Base-by-base conservation (phyloP, 2,888 invertebrate genomes). In the Habroteleia sp. region DNA sequence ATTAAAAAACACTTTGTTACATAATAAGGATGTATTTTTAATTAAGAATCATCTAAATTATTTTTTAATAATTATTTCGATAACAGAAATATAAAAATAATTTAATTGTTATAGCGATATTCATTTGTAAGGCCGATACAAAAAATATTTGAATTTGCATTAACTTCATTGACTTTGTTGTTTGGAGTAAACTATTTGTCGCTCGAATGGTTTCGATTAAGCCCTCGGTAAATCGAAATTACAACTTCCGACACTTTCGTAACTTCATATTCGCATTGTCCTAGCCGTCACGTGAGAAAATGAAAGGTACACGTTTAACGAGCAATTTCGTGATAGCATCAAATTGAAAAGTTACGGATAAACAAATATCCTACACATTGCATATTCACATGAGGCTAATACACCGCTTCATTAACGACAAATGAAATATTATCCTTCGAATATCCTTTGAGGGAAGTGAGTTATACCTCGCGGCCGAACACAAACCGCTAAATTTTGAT, bases 231-330 rank as follows among this genome's bases (percentile, higher is more conserved):
- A 44, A 58, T 73, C 46, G 52, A 60, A 60, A 46, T 46, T 66
- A 60, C 39, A 66, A 66, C 66, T 73, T 66, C 52, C 65, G 52
- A 54, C 65, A 46, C 46, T 66, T 66, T 44, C 46, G 54, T 66
- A 60, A 60, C 60, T 66, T 66, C 56, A 74, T 68, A 74, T 60
- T 46, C 60, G 48, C 42, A 62, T 65, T 66, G 73, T 66, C 65
- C 52, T 8, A 27, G 10, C 41, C 31, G 44, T 60, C 54, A 52
- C 52, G 60, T 58, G 65, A 65, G 58, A 60, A 66, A 66, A 60
- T 66, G 46, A 42, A 54, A 56, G 41, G 46, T 31, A 11, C 37
- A 60, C 46, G 52, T 73, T 68, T 52, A 74, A 56, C 62, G 46
- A 74, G 41, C 54, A 68, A 60, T 68, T 54, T 54, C 29, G 33